Evolutionary conservation across 2,113 vertebrate genomes (phyloP), one percentile per base, ranked within the genome.

Genomic region (Kryptolebias marmoratus): DNA sequence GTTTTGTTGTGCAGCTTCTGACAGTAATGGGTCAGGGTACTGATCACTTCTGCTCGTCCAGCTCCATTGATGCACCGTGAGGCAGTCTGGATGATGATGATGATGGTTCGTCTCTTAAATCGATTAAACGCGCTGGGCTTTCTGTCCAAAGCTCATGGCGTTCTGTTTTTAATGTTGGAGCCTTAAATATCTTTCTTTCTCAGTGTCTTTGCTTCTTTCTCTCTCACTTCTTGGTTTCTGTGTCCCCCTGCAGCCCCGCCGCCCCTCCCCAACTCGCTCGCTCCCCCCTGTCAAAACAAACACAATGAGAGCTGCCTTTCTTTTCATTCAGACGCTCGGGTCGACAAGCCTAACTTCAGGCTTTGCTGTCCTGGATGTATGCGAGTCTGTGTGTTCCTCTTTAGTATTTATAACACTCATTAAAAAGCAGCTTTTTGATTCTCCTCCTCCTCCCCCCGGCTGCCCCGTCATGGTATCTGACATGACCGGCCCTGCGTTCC

Each of bases 281-380:
- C 88, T 75, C 73, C 79, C 81, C 83, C 81, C 84, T 87, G 89
- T 92, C 89, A 91, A 93, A 94, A 93, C 88, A 93, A 94, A 93
- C 89, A 92, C 60, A 65, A 71, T 81, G 87, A 90, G 88, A 85
- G 88, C 83, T 67, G 73, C 70, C 82, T 70, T 71, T 87, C 88
- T 90, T 87, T 83, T 91, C 84, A 85, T 79, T 89, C 87, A 83
- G 77, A 72, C 55, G n/a, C 73, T 80, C 4, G 13, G 70, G 48
- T 68, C 67, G 16, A 81, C 71, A 14, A n/a, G 83, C 75, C 81
- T 80, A 73, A 59, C 85, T 90, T 89, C 76, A 79, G 69, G 75
- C 76, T 80, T 58, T 14, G 59, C 84, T 80, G 63, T 87, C 81
- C 67, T 75, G 63, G 31, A 11, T 50, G 30, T 22, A 22, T 68